Percentiles rank a stretch among this genome's conserved stretches.
These are phyloP conservation scores for Sinotaia quadrata DNA, from an alignment of 2,888 invertebrate species.

Conservation along the genomic window DNA sequence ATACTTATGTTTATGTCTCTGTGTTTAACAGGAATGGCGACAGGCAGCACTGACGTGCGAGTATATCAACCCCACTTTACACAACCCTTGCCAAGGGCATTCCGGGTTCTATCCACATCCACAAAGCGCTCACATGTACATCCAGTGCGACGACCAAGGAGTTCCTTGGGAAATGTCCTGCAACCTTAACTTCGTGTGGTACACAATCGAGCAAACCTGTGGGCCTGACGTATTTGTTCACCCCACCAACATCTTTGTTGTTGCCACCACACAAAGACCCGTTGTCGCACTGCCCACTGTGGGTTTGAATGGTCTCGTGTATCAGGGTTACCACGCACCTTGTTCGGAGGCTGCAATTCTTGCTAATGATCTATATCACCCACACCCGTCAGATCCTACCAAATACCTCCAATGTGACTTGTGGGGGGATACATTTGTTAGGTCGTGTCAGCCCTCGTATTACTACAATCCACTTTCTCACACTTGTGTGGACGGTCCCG, in stretches of 20 bases:
- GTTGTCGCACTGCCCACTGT: neutral
- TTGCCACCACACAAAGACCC: conserved; percentile 5
- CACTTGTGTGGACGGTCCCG: conserved; percentile 66
- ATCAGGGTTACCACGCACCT: conserved; percentile 28
- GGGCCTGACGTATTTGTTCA: conserved; percentile 20
- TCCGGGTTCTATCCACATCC: conserved; percentile 37
- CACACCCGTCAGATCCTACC: conserved; percentile 38
- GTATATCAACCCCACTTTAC: conserved; percentile 8
- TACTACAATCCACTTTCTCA: conserved; percentile 59
- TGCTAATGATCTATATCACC: conserved; percentile 36
- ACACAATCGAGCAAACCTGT: conserved; percentile 32
- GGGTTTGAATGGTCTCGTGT: conserved; percentile 10
- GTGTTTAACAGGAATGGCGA: conserved; percentile 44
- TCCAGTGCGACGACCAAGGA: conserved; percentile 45
- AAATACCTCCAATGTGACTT: conserved; percentile 54
- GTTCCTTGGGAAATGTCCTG: conserved; percentile 34
- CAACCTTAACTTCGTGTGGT: conserved; percentile 28
- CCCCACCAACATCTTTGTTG: neutral
- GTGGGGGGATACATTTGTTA: conserved; percentile 39
- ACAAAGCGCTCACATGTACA: conserved; percentile 45
- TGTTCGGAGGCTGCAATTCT: conserved; percentile 41
- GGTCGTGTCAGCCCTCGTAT: conserved; percentile 43
- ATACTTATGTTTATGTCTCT: too few relatives aligned
- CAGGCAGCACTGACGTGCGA: conserved; percentile 46
- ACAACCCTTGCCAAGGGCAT: conserved; percentile 38